Percentiles rank a stretch among this genome's conserved stretches.
phyloP scores from a whole-genome alignment of 2,888 invertebrate species.

The Polietes domitor region DNA sequence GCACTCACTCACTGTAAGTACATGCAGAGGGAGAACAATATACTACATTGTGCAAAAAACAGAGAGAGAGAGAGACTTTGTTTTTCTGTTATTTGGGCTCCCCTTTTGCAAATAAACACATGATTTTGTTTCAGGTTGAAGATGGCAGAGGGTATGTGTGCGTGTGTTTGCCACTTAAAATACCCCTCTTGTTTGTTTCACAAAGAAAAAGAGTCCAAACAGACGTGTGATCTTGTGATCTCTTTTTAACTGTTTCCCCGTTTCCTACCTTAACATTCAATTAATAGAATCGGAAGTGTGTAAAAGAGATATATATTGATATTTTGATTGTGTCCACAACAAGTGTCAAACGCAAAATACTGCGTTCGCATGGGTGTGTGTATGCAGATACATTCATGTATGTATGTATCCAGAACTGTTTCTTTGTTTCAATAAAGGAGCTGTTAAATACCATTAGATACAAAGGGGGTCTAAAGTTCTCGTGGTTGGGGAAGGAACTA shows the following conservation, averaged over 20 bases:
- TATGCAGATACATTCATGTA: neutral
- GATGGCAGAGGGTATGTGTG: too few species aligned
- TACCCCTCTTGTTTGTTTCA: neutral
- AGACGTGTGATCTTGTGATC: slow-evolving; percentile 33
- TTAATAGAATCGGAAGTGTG: slow-evolving; percentile 38
- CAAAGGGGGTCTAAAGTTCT: too few species aligned
- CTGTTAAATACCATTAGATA: too few species aligned
- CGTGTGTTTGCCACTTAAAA: neutral
- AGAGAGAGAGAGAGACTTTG: neutral
- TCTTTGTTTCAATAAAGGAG: too few species aligned
- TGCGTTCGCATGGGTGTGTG: slow-evolving; percentile 1
- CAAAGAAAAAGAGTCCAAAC: slow-evolving; percentile 24
- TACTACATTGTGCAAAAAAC: neutral
- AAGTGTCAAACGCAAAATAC: slow-evolving; percentile 46
- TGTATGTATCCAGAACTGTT: neutral
- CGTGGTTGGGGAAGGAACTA: too few species aligned
- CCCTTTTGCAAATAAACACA: too few species aligned
- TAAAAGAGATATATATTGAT: slow-evolving; percentile 56
- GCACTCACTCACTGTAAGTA: neutral
- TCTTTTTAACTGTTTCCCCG: slow-evolving; percentile 53
- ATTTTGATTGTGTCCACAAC: slow-evolving; percentile 40
- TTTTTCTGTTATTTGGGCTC: neutral
- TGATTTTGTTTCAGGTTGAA: too few species aligned
- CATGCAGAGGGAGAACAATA: slow-evolving; percentile 15
- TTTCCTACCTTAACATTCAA: neutral